Base-by-base conservation (phyloP, 1,140 invertebrate genomes). In the Nephila pilipes region DNA sequence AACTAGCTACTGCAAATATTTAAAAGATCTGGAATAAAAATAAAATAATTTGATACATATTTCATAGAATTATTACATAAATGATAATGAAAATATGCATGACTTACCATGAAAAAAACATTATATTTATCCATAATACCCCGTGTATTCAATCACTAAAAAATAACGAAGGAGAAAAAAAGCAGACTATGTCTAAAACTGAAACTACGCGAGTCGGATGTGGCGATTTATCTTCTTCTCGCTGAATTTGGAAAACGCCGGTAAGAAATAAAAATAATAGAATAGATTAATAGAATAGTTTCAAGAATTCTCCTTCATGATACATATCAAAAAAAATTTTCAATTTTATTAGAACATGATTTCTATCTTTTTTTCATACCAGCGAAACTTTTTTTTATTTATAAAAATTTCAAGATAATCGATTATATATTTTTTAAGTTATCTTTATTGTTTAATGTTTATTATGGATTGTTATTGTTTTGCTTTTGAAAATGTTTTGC, bases 111-210 rank as follows among this genome's bases (percentile, higher is more conserved):
- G 10, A 65, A 32, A 14, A 75, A 32, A 5, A 32, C 69, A 32
- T 75, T 3, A 16, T 18, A 16, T 5, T 36, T 32, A 36, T 32
- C 69, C 25, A 14, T 4, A 36, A 36, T 32, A 36, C 29, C 20
- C 69, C 4, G 3, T 20, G 5, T 14, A 12, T 36, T 32, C 0
- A 20, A 75, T 32, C 25, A 36, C 25, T 75, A 75, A 20, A 32
- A 0, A 6, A 46, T 20, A 20, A 18, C 5, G 6, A 3, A 36
- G 5, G 14, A 32, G 29, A 69, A 75, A 36, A 32, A 14, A 32
- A 75, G 69, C 69, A 75, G 69, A 75, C 69, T 12, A 14, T 75
- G 69, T 16, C 29, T 75, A 75, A 75, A 75, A 75, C 69, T 32
- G 69, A 75, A 75, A 75, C 69, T 75, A 32, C 29, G n/a, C n/a